Percentiles rank a stretch among this genome's conserved stretches.
These are phyloP conservation scores for Drosophila nasuta DNA, from an alignment of 1,140 invertebrate species.

Conservation along the genomic window DNA sequence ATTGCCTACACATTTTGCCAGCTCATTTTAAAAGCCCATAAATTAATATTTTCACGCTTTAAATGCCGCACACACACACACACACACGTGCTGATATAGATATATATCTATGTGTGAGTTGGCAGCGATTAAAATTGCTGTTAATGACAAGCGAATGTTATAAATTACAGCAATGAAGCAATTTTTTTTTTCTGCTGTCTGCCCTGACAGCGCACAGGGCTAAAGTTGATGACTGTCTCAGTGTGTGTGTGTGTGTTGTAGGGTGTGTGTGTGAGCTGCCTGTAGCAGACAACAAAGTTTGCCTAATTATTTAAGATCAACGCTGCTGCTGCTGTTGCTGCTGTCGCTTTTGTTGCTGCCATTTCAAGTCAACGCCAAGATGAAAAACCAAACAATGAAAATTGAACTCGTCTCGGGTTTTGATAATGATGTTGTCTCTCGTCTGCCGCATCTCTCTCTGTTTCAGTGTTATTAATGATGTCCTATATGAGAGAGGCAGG, in stretches of 20 bases:
- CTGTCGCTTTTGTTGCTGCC: conserved; percentile 40
- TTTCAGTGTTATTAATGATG: conserved; percentile 78
- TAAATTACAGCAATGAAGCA: conserved; percentile 81
- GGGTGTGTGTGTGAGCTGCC: conserved; percentile 43
- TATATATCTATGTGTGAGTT: conserved; percentile 54
- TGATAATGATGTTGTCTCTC: conserved; percentile 76
- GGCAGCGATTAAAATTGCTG: conserved; percentile 77
- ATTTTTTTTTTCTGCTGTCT: conserved; percentile 68
- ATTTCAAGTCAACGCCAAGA: conserved; percentile 63
- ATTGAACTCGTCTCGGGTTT: conserved; percentile 57
- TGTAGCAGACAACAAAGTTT: conserved; percentile 68
- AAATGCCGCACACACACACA: conserved; percentile 60
- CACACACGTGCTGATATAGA: conserved; percentile 5
- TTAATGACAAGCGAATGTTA: conserved; percentile 82
- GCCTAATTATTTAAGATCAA: conserved; percentile 81
- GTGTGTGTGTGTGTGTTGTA: conserved; percentile 21
- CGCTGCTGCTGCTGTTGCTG: conserved; percentile 26
- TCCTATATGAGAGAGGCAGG: conserved; percentile 61
- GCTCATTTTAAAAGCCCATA: conserved; percentile 72
- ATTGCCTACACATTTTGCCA: conserved; percentile 57
- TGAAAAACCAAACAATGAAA: conserved; percentile 72
- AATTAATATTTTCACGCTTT: conserved; percentile 82
- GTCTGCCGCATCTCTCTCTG: conserved; percentile 33
- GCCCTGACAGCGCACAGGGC: conserved; percentile 13
- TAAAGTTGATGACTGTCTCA: conserved; percentile 44